phyloP scores from a whole-genome alignment of 2,888 invertebrate species.

The Dastarcus helophoroides region DNA sequence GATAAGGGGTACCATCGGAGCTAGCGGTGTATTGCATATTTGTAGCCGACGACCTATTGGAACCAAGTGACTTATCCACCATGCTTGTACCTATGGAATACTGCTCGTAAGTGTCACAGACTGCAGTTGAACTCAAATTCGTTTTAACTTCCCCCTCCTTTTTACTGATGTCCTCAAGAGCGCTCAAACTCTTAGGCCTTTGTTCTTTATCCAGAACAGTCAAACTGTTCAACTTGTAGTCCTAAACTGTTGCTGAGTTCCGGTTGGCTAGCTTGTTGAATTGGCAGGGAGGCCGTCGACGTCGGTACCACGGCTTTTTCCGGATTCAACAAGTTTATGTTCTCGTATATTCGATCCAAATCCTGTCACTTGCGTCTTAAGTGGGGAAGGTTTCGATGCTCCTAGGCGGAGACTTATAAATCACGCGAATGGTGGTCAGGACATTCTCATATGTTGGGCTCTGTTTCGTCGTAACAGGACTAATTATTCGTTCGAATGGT shows the following conservation, averaged over 20 bases:
- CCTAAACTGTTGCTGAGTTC: constrained; percentile 20
- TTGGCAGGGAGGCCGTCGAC: constrained; percentile 44
- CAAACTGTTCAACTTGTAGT: constrained; percentile 7
- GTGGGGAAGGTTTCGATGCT: constrained; percentile 24
- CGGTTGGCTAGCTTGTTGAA: constrained; percentile 47
- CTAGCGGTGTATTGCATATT: constrained; percentile 28
- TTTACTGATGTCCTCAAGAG: constrained; percentile 26
- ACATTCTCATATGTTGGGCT: constrained; percentile 42
- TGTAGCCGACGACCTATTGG: constrained; percentile 21
- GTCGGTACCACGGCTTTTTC: constrained; percentile 44
- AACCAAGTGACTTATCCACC: constrained; percentile 10
- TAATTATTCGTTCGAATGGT: constrained; percentile 10
- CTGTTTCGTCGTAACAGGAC: constrained; percentile 34
- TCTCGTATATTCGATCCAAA: constrained; percentile 45
- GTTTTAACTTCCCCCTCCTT: constrained; percentile 20
- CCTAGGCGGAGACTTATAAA: constrained; percentile 54
- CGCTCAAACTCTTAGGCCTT: constrained; percentile 33
- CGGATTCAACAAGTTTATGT: constrained; percentile 43
- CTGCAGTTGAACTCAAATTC: constrained; percentile 25
- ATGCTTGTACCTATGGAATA: constrained; percentile 13
- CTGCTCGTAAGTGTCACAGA: constrained; percentile 27
- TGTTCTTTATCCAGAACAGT: constrained; percentile 14
- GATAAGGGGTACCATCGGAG: constrained; percentile 23
- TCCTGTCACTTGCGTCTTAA: constrained; percentile 22
- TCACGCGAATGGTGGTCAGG: constrained; percentile 61